Base-by-base conservation (phyloP, 2,888 invertebrate genomes). In the Fragum sueziense region DNA sequence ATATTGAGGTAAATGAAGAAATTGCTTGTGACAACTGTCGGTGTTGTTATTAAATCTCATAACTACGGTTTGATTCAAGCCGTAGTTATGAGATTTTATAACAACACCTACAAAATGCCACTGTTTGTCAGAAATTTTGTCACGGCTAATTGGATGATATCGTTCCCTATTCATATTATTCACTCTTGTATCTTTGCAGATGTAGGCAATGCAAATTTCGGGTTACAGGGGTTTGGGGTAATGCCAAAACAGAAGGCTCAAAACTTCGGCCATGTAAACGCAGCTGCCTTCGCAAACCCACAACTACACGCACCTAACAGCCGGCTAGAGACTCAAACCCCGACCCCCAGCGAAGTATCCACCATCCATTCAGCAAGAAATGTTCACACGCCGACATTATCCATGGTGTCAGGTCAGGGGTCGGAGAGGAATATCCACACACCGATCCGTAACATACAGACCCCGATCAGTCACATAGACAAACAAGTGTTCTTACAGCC, bases 271-370 rank as follows among this genome's bases (percentile, higher is more conserved):
- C 84, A 87, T 73, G 79, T 76, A 67, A 80, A 77, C 54, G 79
- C 84, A 6, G 80, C 79, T 22, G 75, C 82, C 37, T 80, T 82
- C 52, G 79, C 80, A 27, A 80, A 74, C 41, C 76, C 74, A 25
- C 84, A 87, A 61, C 82, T 88, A 33, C 82, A 87, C 69, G 79
- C 86, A n/a, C 89, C 89, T 14, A 86, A 86, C 54, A 86, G 82
- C 72, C 79, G 87, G 14, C 81, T 89, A 27, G 88, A 90, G 76
- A 90, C 88, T 7, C 87, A 89, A 70, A 90, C 91, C 0, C 91
- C 91, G 4, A 91, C 91, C 4, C 91, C 90, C 0, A 91, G 90
- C 81, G 91, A 91, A 62, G 79, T 90, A 29, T 91, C 91, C 59
- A 90, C 88, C 65, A 90, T 91, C 61, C 84, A 86, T 62, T 87